A percentile compares a stretch with the other conserved stretches of the same genome.
phyloP scores from a whole-genome alignment of 2,113 vertebrate species.

The Gallinago undulata region DNA sequence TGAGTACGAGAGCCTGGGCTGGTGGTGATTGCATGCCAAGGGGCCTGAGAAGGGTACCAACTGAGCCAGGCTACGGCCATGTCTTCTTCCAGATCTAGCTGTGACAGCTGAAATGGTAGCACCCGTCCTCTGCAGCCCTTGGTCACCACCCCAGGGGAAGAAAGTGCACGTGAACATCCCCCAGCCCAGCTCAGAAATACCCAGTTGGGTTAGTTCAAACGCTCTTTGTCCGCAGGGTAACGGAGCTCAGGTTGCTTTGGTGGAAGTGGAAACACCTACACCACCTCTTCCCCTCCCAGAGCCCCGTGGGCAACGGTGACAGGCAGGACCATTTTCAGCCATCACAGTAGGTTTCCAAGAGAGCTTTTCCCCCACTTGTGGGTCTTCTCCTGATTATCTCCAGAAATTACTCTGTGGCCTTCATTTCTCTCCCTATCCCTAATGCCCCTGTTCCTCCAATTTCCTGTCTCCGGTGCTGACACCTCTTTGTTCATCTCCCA shows the following conservation, averaged over 20 bases:
- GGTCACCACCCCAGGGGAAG: neutral
- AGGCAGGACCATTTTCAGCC: neutral
- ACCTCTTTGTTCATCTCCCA: slow-evolving; percentile 58
- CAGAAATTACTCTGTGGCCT: neutral
- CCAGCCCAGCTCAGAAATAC: neutral
- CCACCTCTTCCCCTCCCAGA: rapidly evolving
- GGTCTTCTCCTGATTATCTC: neutral
- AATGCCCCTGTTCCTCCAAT: neutral
- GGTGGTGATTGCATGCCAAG: neutral
- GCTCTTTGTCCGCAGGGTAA: neutral
- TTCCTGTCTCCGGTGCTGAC: slow-evolving; percentile 21
- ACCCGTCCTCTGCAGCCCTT: neutral
- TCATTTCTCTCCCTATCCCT: neutral
- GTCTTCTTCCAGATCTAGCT: neutral
- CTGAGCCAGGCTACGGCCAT: neutral
- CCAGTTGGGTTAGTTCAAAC: neutral
- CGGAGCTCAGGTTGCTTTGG: neutral
- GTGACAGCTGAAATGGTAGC: neutral
- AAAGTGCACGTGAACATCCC: neutral
- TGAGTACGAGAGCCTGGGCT: neutral
- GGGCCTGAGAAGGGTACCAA: neutral
- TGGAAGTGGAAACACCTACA: neutral
- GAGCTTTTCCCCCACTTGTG: neutral
- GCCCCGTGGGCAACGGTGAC: rapidly evolving
- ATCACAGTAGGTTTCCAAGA: neutral